phyloP scores from a whole-genome alignment of 1,140 invertebrate genomes.

The Drosophila carrolli region DNA sequence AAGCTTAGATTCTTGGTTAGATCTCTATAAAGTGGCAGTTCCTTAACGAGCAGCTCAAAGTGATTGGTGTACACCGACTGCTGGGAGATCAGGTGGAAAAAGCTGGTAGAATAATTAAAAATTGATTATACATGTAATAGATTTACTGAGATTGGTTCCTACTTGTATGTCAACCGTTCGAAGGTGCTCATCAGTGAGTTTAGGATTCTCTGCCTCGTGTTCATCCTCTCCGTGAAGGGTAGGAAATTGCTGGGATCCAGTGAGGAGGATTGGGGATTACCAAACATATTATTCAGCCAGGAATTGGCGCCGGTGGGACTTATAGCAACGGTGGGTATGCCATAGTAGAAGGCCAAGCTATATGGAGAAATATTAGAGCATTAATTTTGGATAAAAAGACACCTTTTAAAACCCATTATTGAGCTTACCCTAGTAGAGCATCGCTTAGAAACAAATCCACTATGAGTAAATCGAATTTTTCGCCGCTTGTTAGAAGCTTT shows the following conservation, averaged over 20 bases:
- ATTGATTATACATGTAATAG: background rate
- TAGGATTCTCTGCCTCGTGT: conserved; percentile 86
- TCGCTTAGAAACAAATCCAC: conserved; percentile 79
- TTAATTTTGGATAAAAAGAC: background rate
- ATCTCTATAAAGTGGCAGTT: conserved; percentile 85
- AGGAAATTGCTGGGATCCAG: conserved; percentile 87
- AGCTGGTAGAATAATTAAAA: conserved; percentile 47
- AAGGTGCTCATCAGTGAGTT: conserved; percentile 85
- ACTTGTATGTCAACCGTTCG: conserved; percentile 78
- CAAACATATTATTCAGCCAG: conserved; percentile 87
- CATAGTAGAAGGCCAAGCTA: conserved; percentile 86
- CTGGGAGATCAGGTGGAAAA: conserved; percentile 80
- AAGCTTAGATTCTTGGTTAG: conserved; percentile 87
- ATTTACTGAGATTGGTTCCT: background rate
- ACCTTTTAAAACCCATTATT: background rate
- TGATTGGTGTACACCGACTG: conserved; percentile 76
- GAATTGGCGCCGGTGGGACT: conserved; percentile 87
- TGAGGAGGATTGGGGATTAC: conserved; percentile 87
- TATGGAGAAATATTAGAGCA: background rate
- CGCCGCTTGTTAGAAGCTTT: conserved; percentile 66
- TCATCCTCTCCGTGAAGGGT: conserved; percentile 86
- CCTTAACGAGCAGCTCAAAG: conserved; percentile 66
- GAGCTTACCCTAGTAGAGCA: conserved; percentile 73
- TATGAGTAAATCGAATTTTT: conserved; percentile 75
- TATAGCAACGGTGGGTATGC: conserved; percentile 87